Evolutionary conservation across 2,113 vertebrate genomes (phyloP), one percentile per base, ranked within the genome.

Genomic region (Oncorhynchus kisutch): DNA sequence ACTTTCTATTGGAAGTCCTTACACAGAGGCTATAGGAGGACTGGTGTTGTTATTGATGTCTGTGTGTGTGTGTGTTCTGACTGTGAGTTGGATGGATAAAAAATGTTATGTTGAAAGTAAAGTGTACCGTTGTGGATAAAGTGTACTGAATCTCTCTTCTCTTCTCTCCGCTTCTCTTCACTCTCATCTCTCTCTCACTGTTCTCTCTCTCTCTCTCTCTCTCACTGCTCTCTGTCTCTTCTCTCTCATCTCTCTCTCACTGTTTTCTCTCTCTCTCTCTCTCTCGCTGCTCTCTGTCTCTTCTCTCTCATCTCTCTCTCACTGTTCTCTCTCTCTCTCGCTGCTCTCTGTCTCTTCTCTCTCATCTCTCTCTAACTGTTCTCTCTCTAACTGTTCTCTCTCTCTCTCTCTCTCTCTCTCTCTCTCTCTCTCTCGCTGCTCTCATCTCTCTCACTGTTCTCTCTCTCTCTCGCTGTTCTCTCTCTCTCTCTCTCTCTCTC

Each of bases 101-200:
- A 12, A 45, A 5, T 57, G 1, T 57, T 8, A 20, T 57, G 54
- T 7, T 20, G 18, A 20, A 20, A 20, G 39, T 9, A 45, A 34
- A 34, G 34, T 34, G 18, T 20, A 20, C 4, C 25, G 20, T 34
- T 34, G 3, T 57, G 54, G 18, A 20, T 57, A 20, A 57, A 57
- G 54, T 57, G 20, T 20, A 57, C 4, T 64, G n/a, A 22, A 71
- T 20, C 18, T 73, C 54, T 70, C 45, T 45, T 73, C 54, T 70
- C 45, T 45, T n/a, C 31, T 60, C 65, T 67, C 22, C 6, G 49
- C n/a, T 20, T 75, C 22, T 60, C 60, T 81, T 78, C n/a, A 67
- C 69, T 73, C 66, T 69, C 49, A 34, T 34, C 34, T 67, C 24
- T 68, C 22, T 83, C 3, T 34, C 6, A 39, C 29, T 31, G 29